phyloP scores from a whole-genome alignment of 2,888 invertebrate genomes.

The Torymus texanus region DNA sequence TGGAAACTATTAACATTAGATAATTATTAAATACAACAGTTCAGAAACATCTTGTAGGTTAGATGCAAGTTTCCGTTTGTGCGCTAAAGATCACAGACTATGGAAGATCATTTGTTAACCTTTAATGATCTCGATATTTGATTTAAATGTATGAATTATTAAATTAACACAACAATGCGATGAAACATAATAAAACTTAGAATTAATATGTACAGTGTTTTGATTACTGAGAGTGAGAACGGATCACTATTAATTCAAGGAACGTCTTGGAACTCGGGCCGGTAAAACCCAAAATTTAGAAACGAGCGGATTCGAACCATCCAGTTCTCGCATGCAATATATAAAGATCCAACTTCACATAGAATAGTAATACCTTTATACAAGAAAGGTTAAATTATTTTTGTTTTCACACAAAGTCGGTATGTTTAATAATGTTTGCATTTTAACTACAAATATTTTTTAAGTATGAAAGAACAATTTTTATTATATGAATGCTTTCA shows the following conservation, averaged over 20 bases:
- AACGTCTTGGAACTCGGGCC: background rate
- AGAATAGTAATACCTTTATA: background rate
- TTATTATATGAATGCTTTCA: no score
- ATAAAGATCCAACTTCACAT: background rate
- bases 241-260: background rate
- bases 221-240: background rate
- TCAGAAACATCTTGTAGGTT: constrained; percentile 42
- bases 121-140: no score
- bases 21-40: constrained; percentile 5
- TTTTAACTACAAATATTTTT: no score
- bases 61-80: constrained; percentile 1
- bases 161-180: no score
- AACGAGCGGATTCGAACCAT: constrained; percentile 7
- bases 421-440: no score
- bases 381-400: no score
- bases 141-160: no score
- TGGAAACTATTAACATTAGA: constrained; percentile 12
- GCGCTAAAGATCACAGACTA: constrained; percentile 8
- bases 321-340: background rate
- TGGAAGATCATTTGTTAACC: background rate
- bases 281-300: background rate
- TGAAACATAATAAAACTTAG: no score
- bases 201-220: constrained; percentile 2
- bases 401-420: no score
- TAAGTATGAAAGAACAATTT: no score